Conservation (phyloP, 2,888 invertebrate genomes). For the Folsomia candida region DNA sequence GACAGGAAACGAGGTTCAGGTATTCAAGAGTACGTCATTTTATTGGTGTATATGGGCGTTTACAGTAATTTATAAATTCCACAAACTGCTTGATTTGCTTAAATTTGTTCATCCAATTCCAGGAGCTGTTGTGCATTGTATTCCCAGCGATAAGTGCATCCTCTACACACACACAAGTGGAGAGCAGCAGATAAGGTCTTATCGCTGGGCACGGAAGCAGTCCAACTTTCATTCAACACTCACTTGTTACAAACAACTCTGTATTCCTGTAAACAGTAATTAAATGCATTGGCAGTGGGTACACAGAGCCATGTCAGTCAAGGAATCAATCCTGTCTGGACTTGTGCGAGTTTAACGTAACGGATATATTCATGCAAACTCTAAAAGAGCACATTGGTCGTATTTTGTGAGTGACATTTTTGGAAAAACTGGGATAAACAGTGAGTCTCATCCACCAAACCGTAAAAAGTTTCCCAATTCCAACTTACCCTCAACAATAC, state of each 20-base stretch:
- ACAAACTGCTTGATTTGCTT: no score
- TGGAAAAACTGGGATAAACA: neutral
- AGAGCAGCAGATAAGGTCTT: neutral
- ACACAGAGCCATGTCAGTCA: neutral
- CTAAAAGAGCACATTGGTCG: no score
- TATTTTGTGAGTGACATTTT: neutral
- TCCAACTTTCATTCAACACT: neutral
- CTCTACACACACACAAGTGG: no score
- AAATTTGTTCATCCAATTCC: neutral
- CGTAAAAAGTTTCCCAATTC: no score
- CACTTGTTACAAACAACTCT: neutral
- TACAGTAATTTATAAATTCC: no score
- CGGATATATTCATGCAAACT: neutral
- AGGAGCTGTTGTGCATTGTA: neutral
- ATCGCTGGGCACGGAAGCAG: neutral
- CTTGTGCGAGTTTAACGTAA: neutral
- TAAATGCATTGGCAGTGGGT: neutral
- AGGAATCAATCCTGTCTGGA: neutral
- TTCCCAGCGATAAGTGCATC: no score
- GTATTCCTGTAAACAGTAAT: neutral
- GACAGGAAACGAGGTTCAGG: neutral
- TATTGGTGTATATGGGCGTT: no score
- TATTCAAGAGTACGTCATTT: neutral
- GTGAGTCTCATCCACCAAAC: neutral
- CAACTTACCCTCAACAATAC: no score